Conservation (phyloP, 2,888 invertebrate genomes). For the Lycocerus yunnanus region DNA sequence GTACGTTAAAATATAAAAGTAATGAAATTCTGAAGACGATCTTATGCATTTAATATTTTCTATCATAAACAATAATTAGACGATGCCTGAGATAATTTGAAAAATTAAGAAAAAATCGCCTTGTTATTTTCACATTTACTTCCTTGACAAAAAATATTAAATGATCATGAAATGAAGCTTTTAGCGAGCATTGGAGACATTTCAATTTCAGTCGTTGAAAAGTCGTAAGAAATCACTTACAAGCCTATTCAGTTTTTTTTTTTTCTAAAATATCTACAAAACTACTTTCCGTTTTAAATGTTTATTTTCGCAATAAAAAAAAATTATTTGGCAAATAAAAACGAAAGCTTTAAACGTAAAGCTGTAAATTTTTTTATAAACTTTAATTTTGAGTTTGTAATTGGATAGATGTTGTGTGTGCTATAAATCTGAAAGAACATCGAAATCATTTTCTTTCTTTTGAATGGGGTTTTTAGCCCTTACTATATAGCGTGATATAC, state of each 20-base stretch:
- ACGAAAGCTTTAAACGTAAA: neutral
- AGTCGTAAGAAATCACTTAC: constrained; percentile 1
- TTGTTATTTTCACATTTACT: neutral
- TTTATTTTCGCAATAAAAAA: neutral
- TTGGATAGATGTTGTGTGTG: neutral
- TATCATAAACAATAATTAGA: neutral
- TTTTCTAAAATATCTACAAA: neutral
- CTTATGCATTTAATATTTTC: neutral
- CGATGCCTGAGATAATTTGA: neutral
- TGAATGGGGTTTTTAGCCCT: constrained; percentile 11
- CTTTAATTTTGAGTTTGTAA: neutral
- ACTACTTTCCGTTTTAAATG: neutral
- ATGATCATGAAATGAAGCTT: neutral
- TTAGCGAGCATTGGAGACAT: neutral
- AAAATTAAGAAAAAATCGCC: neutral
- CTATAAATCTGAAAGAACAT: neutral
- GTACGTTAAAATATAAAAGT: neutral
- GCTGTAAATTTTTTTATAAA: neutral
- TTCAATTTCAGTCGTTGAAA: neutral
- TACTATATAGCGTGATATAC: neutral
- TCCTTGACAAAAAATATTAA: neutral
- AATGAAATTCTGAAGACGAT: neutral
- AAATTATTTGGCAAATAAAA: neutral
- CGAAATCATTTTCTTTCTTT: neutral
- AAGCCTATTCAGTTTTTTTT: neutral